A percentile compares a stretch with the other conserved stretches of the same genome.
These are phyloP conservation scores for Lepidocyrtoides sp. DNA, from an alignment of 2,888 invertebrate species.

Conservation along the genomic window DNA sequence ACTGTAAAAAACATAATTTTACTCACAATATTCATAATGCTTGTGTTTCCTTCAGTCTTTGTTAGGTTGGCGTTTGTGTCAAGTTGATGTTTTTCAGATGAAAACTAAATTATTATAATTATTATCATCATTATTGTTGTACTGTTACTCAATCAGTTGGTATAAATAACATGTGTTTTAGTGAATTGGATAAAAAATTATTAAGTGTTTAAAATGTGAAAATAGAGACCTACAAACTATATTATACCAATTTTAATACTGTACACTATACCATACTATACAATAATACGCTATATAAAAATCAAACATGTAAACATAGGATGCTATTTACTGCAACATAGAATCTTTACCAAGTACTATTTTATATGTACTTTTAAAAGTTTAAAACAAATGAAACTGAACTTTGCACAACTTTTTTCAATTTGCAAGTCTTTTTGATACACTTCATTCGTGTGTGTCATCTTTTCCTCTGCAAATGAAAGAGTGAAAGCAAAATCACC, in stretches of 20 bases:
- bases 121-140: too few relatives aligned
- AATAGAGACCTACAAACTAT: slow-evolving; percentile 47
- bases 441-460: neutral
- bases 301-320: slow-evolving; percentile 77
- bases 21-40: neutral
- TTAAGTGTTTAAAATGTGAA: slow-evolving; percentile 40
- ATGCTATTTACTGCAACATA: slow-evolving; percentile 72
- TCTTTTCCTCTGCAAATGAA: slow-evolving; percentile 32
- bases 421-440: neutral
- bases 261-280: slow-evolving; percentile 15
- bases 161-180: neutral
- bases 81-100: neutral
- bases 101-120: neutral
- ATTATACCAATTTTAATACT: slow-evolving; percentile 30
- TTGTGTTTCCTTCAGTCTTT: slow-evolving; percentile 38
- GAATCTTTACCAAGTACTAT: slow-evolving; percentile 58
- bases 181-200: neutral
- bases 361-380: slow-evolving; percentile 67
- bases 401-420: slow-evolving; percentile 57
- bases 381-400: slow-evolving; percentile 65
- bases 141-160: neutral
- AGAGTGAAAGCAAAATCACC: slow-evolving; percentile 82
- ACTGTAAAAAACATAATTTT: slow-evolving; percentile 17
- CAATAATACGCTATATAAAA: slow-evolving; percentile 56
- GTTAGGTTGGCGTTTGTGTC: neutral